Percentiles rank a stretch among this genome's conserved stretches.
phyloP scores from a whole-genome alignment of 2,888 invertebrate species.

The Protophormia terraenovae region DNA sequence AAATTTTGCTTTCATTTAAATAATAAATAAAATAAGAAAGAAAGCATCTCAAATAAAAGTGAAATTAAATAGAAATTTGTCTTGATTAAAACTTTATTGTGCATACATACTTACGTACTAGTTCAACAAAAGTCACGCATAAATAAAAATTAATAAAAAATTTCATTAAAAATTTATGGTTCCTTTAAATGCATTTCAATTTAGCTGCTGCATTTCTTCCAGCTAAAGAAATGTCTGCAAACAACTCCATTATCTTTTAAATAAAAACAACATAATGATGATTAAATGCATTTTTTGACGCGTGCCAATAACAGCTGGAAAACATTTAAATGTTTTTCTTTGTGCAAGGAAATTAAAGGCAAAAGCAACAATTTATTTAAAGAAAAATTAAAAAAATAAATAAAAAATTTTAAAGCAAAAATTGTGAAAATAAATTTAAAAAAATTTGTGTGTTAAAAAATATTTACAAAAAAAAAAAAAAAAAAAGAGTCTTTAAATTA shows the following conservation, averaged over 20 bases:
- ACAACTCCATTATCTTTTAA: conserved; percentile 18
- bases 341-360: conserved; percentile 15
- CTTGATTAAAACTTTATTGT: conserved; percentile 25
- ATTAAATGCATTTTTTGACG: conserved; percentile 59
- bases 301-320: conserved; percentile 58
- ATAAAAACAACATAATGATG: background rate
- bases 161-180: background rate
- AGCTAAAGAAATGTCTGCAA: background rate
- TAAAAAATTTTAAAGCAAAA: background rate
- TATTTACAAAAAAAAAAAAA: background rate
- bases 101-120: too few relatives aligned
- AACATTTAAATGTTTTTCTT: conserved; percentile 21
- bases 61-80: conserved; percentile 32
- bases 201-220: conserved; percentile 19
- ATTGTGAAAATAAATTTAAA: background rate
- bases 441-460: background rate
- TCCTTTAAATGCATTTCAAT: conserved; percentile 39
- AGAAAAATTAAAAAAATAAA: background rate
- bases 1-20: background rate
- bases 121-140: background rate
- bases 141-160: background rate
- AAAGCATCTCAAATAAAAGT: background rate
- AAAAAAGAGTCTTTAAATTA: background rate
- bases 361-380: conserved; percentile 5
- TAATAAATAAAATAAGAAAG: background rate